These are phyloP conservation scores for Spodoptera litura DNA, from an alignment of 1,140 invertebrate species.

Conservation along the genomic window DNA sequence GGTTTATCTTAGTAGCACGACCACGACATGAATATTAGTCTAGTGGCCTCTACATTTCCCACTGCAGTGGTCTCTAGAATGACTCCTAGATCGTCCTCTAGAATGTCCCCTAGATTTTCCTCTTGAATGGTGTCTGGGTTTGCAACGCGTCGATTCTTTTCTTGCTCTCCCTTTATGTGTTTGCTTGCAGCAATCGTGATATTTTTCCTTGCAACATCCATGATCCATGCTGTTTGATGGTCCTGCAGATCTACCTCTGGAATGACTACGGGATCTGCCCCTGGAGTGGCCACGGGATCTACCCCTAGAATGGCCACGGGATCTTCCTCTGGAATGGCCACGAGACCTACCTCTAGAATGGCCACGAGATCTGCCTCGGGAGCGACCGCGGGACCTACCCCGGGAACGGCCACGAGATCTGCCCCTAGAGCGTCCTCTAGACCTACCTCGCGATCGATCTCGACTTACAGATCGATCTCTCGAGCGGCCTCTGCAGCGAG, in stretches of 20 bases:
- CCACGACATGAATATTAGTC: slow-evolving; percentile 29
- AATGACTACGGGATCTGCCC: background rate
- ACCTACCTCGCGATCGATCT: slow-evolving; percentile 31
- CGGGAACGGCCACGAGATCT: background rate
- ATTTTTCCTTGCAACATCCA: too few species aligned
- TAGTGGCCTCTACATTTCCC: slow-evolving; percentile 33
- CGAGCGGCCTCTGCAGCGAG: slow-evolving; percentile 19
- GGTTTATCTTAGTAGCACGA: too few species aligned
- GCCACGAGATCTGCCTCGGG: background rate
- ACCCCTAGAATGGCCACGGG: slow-evolving; percentile 20
- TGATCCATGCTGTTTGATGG: background rate
- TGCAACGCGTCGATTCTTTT: background rate
- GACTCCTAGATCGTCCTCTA: slow-evolving; percentile 38
- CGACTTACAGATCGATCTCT: slow-evolving; percentile 6
- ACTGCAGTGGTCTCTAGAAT: slow-evolving; percentile 44
- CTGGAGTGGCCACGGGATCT: slow-evolving; percentile 24
- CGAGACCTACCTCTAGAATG: slow-evolving; percentile 24
- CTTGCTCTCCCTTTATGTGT: too few species aligned
- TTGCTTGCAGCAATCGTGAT: too few species aligned
- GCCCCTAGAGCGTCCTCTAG: slow-evolving; percentile 15
- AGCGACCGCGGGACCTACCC: slow-evolving; percentile 5
- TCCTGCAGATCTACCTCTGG: background rate
- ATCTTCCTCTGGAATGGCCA: slow-evolving; percentile 17
- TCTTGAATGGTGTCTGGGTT: background rate
- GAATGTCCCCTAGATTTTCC: slow-evolving; percentile 44